A percentile compares a stretch with the other conserved stretches of the same genome.
phyloP scores from a whole-genome alignment of 2,888 invertebrate genomes.

The Caenorhabditis angaria region DNA sequence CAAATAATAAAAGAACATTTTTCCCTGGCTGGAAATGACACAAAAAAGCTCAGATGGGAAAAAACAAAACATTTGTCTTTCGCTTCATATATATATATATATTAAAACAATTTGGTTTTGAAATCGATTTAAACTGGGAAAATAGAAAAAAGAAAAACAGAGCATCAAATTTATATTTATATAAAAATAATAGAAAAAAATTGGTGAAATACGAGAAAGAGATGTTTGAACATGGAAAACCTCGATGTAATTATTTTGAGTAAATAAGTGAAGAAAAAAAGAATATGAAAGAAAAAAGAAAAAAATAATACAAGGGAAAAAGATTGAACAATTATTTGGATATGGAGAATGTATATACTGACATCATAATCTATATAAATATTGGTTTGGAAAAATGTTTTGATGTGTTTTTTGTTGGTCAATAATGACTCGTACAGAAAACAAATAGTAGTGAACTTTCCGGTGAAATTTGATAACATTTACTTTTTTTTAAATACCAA shows the following conservation, averaged over 20 bases:
- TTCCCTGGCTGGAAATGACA: neutral
- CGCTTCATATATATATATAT: slow-evolving; percentile 10
- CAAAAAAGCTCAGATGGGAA: slow-evolving; percentile 3
- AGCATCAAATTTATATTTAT: neutral
- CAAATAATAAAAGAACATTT: slow-evolving; percentile 10
- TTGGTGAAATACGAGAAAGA: slow-evolving; percentile 10
- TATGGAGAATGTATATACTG: neutral
- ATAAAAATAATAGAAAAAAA: too few species aligned
- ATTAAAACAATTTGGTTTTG: neutral
- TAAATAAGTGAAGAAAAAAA: neutral
- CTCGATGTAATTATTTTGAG: neutral
- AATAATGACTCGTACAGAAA: too few species aligned
- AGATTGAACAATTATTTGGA: slow-evolving; percentile 7
- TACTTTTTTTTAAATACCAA: too few species aligned
- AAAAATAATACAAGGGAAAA: slow-evolving; percentile 9
- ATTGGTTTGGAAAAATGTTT: neutral
- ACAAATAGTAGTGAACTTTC: too few species aligned
- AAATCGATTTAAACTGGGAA: neutral
- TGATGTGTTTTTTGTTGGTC: neutral
- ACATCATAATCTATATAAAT: neutral
- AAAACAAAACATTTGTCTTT: too few species aligned
- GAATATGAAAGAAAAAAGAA: neutral
- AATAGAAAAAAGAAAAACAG: neutral
- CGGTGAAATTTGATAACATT: too few species aligned
- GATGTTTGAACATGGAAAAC: neutral